phyloP scores from a whole-genome alignment of 1,140 invertebrate genomes.

The Ceratitis capitata region DNA sequence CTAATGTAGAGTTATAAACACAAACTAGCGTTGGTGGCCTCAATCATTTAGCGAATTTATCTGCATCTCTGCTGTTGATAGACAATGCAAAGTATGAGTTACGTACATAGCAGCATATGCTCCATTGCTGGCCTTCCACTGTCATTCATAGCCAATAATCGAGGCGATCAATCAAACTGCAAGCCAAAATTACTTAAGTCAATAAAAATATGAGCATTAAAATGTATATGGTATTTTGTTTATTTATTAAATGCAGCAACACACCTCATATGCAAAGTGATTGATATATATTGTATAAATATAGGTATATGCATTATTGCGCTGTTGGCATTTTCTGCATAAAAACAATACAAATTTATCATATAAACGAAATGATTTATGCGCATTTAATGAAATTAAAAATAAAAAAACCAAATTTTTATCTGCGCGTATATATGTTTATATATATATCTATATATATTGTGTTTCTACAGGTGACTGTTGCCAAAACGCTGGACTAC shows the following conservation, averaged over 20 bases:
- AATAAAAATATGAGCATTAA: background rate
- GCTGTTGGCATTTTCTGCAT: background rate
- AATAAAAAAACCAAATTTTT: background rate
- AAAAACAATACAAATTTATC: background rate
- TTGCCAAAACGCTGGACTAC: conserved; percentile 89
- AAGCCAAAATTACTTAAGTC: background rate
- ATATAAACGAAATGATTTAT: background rate
- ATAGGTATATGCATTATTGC: no score
- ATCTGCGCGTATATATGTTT: no score
- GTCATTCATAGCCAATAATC: conserved; percentile 24
- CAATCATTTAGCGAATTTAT: conserved; percentile 7
- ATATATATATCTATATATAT: background rate
- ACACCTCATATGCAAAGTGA: background rate
- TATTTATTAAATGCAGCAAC: background rate
- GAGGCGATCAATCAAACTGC: conserved; percentile 16
- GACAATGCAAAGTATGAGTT: background rate
- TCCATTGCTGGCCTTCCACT: background rate
- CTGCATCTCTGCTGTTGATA: conserved; percentile 13
- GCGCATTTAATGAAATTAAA: background rate
- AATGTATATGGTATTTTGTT: no score
- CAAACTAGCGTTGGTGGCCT: conserved; percentile 3
- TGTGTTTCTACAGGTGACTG: conserved; percentile 74
- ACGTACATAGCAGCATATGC: background rate
- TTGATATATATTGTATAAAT: background rate
- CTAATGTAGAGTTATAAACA: background rate